These are phyloP conservation scores for Nemotelus nigrinus DNA, from an alignment of 2,888 invertebrate genomes.

Conservation along the genomic window DNA sequence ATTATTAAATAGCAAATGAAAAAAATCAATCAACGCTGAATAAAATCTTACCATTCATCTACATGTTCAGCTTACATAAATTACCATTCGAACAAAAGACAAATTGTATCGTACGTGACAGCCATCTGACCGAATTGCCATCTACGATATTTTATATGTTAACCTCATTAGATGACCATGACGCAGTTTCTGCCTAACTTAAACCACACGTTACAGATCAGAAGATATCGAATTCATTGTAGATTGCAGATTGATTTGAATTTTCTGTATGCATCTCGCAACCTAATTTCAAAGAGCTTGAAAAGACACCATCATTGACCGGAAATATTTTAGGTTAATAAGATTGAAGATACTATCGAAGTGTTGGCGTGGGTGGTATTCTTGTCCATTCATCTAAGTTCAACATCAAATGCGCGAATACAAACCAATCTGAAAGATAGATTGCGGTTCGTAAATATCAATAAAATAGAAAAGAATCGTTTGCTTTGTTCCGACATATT, in stretches of 20 bases:
- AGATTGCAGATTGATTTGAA: constrained; percentile 5
- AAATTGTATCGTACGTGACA: no score
- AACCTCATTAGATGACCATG: no score
- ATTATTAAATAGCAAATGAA: no score
- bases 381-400: neutral
- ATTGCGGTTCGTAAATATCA: neutral
- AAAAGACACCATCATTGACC: neutral
- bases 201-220: no score
- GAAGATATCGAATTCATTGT: no score
- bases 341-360: neutral
- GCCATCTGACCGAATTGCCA: no score
- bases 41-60: no score
- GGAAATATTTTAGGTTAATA: neutral
- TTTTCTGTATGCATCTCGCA: constrained; percentile 10
- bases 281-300: neutral
- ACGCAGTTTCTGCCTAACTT: no score
- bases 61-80: no score
- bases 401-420: neutral
- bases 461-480: neutral
- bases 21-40: no score
- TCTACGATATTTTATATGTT: no score
- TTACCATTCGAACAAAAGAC: no score
- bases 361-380: neutral
- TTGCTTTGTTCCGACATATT: neutral
- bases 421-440: neutral